These are phyloP conservation scores for Xestia sexstrigata DNA, from an alignment of 2,888 invertebrate species.

Conservation along the genomic window DNA sequence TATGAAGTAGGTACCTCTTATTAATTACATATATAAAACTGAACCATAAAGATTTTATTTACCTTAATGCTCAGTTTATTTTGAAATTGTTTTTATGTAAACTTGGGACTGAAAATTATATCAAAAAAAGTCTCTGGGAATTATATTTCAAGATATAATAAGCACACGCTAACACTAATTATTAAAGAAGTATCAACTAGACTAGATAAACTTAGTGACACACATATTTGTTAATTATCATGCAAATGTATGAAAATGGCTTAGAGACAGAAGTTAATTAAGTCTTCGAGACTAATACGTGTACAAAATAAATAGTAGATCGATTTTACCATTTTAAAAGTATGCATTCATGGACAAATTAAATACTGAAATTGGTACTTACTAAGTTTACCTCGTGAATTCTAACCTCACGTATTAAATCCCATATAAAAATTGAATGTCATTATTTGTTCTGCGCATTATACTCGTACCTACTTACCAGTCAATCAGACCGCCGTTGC, in stretches of 20 bases:
- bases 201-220: background rate
- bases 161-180: background rate
- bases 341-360: background rate
- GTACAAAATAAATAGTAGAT: background rate
- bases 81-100: background rate
- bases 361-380: background rate
- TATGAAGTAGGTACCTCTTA: background rate
- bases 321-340: conserved; percentile 1
- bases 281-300: background rate
- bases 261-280: background rate
- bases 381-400: background rate
- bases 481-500: background rate
- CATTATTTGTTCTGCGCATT: background rate
- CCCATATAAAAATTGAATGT: background rate
- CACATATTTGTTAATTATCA: background rate
- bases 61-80: background rate
- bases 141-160: background rate
- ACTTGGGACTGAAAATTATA: background rate
- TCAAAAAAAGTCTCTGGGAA: background rate
- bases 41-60: background rate
- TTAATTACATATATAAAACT: background rate
- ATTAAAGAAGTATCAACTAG: background rate
- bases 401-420: background rate
- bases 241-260: conserved; percentile 6
- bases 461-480: background rate